Base-by-base conservation (phyloP, 1,140 invertebrate genomes). In the Medauroidea extradentata region DNA sequence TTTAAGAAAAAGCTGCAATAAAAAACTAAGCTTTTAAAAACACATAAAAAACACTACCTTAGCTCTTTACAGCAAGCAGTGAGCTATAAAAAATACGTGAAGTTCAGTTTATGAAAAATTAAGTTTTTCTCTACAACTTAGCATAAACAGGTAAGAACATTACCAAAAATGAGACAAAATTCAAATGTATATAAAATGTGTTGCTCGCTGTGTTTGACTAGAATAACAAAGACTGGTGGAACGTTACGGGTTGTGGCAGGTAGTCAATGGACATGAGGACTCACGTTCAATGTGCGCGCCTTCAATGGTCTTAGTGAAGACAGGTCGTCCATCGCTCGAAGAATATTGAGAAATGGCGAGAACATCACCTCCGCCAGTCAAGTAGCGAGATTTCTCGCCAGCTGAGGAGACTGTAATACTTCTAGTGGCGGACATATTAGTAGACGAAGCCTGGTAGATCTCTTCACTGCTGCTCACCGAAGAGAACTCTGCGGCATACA, bases 251-350 rank as follows among this genome's bases (percentile, higher is more conserved):
- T 11, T 41, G 39, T 41, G 39, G 39, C 11, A n/a, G 13, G 21
- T 25, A 3, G 16, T 46, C 1, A 3, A 1, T 14, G 49, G n/a
- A 25, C 14, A 16, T 19, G 14, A 2, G 39, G 67, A 85, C 89
- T 89, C 81, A 91, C 89, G 86, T 82, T 90, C 85, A 59, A 89
- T 83, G 67, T 80, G 87, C 55, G 83, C 80, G 63, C 89, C 88
- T 73, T 86, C 83, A 51, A 91, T 79, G 11, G 88, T 88, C 71
- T 87, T 86, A 11, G 79, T 74, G 66, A 91, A 89, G 21, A 81
- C 74, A 0, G 89, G 88, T n/a, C 52, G 49, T 7, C 58, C 58
- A 25, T 59, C 54, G 16, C 41, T 38, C 23, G 53, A 42, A 29
- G 38, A 41, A 42, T 55, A 64, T 59, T 67, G 71, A 71, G 71